These are phyloP conservation scores for Saguinus midas DNA, from an alignment of 2,113 vertebrate genomes.

Conservation along the genomic window DNA sequence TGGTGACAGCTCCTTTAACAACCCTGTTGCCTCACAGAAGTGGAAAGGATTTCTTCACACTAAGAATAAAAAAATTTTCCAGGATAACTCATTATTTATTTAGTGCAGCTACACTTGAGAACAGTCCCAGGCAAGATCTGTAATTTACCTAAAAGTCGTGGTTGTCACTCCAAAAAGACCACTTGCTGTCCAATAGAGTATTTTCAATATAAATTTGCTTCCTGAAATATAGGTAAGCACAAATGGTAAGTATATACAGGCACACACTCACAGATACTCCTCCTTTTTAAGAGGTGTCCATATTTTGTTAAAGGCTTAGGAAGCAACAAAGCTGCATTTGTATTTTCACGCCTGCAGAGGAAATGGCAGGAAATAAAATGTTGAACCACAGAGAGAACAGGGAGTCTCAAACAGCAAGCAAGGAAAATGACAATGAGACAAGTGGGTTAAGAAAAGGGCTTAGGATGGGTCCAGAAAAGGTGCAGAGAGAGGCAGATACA, in stretches of 20 bases:
- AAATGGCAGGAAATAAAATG: not conserved
- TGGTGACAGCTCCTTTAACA: not conserved
- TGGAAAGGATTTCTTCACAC: not conserved
- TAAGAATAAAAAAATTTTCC: not conserved
- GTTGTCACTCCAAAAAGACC: not conserved
- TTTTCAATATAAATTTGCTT: constrained; percentile 12
- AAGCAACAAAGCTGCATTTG: not conserved
- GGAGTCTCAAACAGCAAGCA: not conserved
- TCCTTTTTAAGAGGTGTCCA: not conserved
- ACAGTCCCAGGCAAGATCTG: not conserved
- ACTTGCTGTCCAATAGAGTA: not conserved
- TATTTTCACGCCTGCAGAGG: not conserved
- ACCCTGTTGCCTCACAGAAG: not conserved
- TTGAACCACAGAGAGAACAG: not conserved
- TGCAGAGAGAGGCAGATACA: not conserved
- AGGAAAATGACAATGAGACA: not conserved
- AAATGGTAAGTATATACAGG: not conserved
- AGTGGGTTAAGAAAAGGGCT: not conserved
- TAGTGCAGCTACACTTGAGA: not conserved
- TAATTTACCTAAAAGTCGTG: constrained; percentile 24
- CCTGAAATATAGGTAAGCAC: not conserved
- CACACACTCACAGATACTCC: not conserved
- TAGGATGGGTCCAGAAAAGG: not conserved
- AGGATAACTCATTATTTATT: constrained; percentile 13
- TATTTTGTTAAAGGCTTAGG: not conserved